phyloP scores from a whole-genome alignment of 2,113 vertebrate species.

The Lophochroa leadbeateri region DNA sequence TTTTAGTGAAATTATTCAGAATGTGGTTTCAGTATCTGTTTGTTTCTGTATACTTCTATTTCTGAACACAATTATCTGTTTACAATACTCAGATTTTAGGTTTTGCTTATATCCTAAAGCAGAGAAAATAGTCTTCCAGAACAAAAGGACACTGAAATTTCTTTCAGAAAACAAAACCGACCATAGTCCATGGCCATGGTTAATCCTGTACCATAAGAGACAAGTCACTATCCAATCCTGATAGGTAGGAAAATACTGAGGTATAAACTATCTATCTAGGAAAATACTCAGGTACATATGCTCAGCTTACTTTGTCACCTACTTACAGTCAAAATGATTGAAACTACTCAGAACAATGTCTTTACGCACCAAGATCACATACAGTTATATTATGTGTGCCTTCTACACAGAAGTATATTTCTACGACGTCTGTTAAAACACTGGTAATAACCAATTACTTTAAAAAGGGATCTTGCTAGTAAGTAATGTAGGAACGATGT shows the following conservation, averaged over 20 bases:
- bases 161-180: background rate
- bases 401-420: background rate
- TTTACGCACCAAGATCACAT: background rate
- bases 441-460: background rate
- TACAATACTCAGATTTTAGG: background rate
- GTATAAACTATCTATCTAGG: background rate
- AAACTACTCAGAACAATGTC: background rate
- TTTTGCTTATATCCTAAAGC: background rate
- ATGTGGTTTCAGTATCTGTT: background rate
- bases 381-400: background rate
- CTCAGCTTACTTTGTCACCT: background rate
- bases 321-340: background rate
- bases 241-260: background rate
- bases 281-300: background rate
- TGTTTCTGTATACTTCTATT: background rate
- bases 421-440: background rate
- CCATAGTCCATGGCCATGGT: accelerated
- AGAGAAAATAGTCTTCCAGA: background rate
- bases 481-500: background rate
- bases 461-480: background rate
- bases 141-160: background rate
- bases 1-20: background rate
- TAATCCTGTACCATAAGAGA: background rate
- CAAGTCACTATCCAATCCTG: background rate
- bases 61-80: background rate